These are phyloP conservation scores for Papilio polyxenes DNA, from an alignment of 1,140 invertebrate genomes.

Conservation along the genomic window DNA sequence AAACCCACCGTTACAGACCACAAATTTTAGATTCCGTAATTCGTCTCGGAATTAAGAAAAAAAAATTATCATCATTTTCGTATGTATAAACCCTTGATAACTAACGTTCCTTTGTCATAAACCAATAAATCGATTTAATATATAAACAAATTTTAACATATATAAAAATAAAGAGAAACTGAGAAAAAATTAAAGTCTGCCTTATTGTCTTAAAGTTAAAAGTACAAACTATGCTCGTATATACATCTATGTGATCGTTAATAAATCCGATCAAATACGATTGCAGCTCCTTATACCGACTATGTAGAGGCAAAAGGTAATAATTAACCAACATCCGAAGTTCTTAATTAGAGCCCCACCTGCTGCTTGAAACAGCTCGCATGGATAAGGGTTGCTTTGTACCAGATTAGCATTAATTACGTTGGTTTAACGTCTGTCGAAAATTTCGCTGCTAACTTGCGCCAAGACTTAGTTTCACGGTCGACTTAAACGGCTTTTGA, in stretches of 20 bases:
- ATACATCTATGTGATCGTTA: background rate
- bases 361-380: constrained; percentile 38
- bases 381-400: constrained; percentile 34
- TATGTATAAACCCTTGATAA: background rate
- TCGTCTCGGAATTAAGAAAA: too few relatives aligned
- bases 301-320: constrained; percentile 23
- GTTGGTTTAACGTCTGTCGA: constrained; percentile 37
- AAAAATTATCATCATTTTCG: too few relatives aligned
- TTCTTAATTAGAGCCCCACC: constrained; percentile 53
- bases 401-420: constrained; percentile 38
- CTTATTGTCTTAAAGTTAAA: background rate
- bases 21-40: too few relatives aligned
- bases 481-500: constrained; percentile 34
- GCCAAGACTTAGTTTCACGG: constrained; percentile 30
- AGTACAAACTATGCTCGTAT: background rate
- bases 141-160: too few relatives aligned
- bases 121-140: background rate
- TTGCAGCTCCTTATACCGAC: background rate
- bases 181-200: background rate
- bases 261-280: constrained; percentile 1
- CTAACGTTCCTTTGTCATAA: background rate
- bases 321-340: constrained; percentile 53
- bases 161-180: background rate
- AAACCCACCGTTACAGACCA: too few relatives aligned
- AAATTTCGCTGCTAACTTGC: constrained; percentile 30